phyloP scores from a whole-genome alignment of 2,888 invertebrate species.

The Agonum fuliginosum region DNA sequence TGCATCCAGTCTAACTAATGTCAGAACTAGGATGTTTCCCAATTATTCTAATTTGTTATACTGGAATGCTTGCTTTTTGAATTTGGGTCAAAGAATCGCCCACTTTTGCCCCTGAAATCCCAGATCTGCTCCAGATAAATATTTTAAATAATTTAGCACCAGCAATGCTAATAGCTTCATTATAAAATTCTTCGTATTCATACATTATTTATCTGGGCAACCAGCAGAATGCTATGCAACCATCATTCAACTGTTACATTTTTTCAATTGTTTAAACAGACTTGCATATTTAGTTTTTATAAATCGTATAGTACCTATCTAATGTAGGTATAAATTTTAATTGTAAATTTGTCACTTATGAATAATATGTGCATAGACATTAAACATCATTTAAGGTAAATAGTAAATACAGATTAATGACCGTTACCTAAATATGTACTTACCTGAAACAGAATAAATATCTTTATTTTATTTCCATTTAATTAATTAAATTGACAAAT shows the following conservation, averaged over 20 bases:
- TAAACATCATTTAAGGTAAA: no score
- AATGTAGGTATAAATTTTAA: no score
- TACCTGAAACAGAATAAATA: no score
- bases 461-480: no score
- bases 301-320: no score
- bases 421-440: no score
- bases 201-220: constrained; percentile 23
- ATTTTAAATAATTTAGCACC: constrained; percentile 30
- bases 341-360: no score
- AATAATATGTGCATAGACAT: no score
- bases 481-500: no score
- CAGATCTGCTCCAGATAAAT: constrained; percentile 30
- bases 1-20: background rate
- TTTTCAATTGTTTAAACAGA: constrained; percentile 2
- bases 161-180: constrained; percentile 26
- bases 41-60: background rate
- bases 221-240: background rate
- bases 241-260: constrained; percentile 2
- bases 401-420: no score
- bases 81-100: constrained; percentile 24
- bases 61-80: constrained; percentile 27
- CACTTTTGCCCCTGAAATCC: constrained; percentile 28
- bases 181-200: constrained; percentile 27
- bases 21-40: background rate
- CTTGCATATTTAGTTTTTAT: constrained; percentile 8